These are phyloP conservation scores for Zalophus californianus DNA, from an alignment of 2,797 vertebrate species.

Conservation along the genomic window DNA sequence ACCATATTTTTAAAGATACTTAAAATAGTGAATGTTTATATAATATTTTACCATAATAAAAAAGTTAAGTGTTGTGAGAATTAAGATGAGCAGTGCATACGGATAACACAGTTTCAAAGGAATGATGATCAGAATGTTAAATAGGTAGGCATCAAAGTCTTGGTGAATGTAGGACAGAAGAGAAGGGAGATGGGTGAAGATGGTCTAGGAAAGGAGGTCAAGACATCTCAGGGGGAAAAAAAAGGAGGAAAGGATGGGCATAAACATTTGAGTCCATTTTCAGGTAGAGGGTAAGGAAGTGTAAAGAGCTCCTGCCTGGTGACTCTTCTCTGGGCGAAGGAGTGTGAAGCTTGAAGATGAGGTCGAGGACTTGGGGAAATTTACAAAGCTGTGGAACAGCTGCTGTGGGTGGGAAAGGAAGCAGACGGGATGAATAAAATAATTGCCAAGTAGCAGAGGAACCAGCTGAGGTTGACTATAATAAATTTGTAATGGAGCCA, in stretches of 20 bases:
- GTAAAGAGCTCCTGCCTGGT: neutral
- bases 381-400: neutral
- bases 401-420: constrained; percentile 40
- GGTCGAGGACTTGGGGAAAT: neutral
- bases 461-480: neutral
- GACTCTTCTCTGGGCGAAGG: neutral
- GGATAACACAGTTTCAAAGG: neutral
- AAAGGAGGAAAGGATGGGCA: neutral
- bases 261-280: neutral
- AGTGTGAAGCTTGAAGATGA: neutral
- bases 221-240: neutral
- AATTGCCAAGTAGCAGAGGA: constrained; percentile 22
- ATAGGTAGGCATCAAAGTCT: neutral
- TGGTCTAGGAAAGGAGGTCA: neutral
- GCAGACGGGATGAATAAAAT: neutral
- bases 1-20: neutral
- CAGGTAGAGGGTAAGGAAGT: neutral
- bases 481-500: neutral
- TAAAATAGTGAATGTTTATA: neutral
- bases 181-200: neutral
- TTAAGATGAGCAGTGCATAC: neutral
- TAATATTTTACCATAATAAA: neutral
- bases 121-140: neutral
- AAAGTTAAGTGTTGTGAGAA: neutral
- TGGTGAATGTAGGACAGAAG: neutral